These are phyloP conservation scores for Panzeria rudis DNA, from an alignment of 2,888 invertebrate species.

Conservation along the genomic window DNA sequence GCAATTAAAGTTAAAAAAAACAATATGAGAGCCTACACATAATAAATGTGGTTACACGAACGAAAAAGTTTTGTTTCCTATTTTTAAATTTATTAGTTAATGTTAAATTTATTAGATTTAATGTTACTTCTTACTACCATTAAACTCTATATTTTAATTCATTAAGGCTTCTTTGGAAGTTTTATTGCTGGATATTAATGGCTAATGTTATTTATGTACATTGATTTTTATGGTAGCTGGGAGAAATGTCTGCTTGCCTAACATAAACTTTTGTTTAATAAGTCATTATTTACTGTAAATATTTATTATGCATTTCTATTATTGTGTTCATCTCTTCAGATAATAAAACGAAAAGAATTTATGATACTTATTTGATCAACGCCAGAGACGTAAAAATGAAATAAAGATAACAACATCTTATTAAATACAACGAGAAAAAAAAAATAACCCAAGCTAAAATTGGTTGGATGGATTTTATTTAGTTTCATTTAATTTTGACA, in stretches of 20 bases:
- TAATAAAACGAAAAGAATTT: conserved; percentile 54
- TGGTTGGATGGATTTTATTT: not conserved
- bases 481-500: conserved; percentile 4
- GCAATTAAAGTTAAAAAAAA: too few relatives aligned
- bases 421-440: conserved; percentile 21
- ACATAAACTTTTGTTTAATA: not conserved
- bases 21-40: too few relatives aligned
- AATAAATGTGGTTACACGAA: too few relatives aligned
- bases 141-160: not conserved
- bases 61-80: too few relatives aligned
- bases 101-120: not conserved
- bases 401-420: conserved; percentile 23
- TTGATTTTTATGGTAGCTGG: not conserved
- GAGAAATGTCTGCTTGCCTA: not conserved
- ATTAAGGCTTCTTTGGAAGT: not conserved
- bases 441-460: conserved; percentile 7
- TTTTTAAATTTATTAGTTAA: too few relatives aligned
- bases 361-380: conserved; percentile 27
- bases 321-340: conserved; percentile 26
- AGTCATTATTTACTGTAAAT: conserved; percentile 6
- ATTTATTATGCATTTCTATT: conserved; percentile 24
- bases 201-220: not conserved
- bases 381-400: conserved; percentile 3
- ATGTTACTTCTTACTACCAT: not conserved
- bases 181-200: not conserved